Conservation (phyloP, 2,888 invertebrate genomes). For the Acrobasis suavella region DNA sequence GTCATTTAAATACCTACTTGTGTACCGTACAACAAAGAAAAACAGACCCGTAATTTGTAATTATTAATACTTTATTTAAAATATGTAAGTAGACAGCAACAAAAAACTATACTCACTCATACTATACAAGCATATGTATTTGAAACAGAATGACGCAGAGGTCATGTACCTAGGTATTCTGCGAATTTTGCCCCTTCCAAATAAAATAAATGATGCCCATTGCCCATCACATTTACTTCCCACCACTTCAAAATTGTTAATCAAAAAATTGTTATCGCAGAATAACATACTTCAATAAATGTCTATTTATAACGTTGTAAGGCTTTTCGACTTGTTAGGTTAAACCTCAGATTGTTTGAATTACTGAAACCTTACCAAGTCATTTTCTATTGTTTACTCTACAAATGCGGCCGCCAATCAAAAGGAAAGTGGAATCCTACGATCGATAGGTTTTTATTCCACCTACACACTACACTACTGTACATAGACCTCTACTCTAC, state of each 20-base stretch:
- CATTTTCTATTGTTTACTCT: conserved; percentile 28
- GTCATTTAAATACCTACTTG: neutral
- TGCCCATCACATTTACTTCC: too few species aligned
- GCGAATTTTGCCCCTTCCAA: too few species aligned
- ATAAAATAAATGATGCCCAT: too few species aligned
- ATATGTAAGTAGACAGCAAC: neutral
- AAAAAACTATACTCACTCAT: neutral
- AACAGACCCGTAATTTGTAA: neutral
- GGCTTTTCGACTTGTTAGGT: neutral
- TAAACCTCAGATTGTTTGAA: neutral
- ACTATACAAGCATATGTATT: neutral
- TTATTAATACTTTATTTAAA: neutral
- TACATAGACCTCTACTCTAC: too few species aligned
- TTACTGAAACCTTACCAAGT: conserved; percentile 28
- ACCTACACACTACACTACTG: too few species aligned
- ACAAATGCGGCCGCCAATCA: conserved; percentile 23
- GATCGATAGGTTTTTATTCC: neutral
- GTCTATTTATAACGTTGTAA: neutral
- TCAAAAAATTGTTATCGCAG: neutral
- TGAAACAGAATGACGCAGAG: conserved; percentile 2
- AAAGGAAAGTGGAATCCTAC: conserved; percentile 7
- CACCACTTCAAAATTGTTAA: too few species aligned
- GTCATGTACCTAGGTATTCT: too few species aligned
- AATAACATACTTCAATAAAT: neutral
- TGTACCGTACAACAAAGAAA: neutral